Base-by-base conservation (phyloP, 2,797 vertebrate genomes). In the Hyperoplus immaculatus region DNA sequence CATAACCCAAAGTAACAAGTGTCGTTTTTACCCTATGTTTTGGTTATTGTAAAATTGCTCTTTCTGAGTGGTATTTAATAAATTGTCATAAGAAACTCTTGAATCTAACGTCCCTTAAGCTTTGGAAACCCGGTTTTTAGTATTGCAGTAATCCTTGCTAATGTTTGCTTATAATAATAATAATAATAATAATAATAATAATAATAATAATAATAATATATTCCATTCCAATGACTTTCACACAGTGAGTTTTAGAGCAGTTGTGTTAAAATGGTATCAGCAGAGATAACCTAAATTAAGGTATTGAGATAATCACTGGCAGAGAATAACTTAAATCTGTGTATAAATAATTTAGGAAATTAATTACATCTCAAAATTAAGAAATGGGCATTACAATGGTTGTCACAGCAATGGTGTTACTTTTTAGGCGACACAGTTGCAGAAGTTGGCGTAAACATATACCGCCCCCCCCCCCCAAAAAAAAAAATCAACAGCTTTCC, bases 381-480 rank as follows among this genome's bases (percentile, higher is more conserved):
- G 38, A 81, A 54, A 16, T 61, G 14, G 63, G 13, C 21, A 13
- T 18, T 66, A 38, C 21, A 80, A 47, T 71, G 42, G 62, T 14
- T 8, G 3, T 43, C 4, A 46, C 10, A 13, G 8, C 45, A 56
- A 53, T 60, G 9, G n/a, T 54, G 16, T 57, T 29, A 51, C 8
- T 18, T 72, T 84, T 77, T 45, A 10, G 11, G 42, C 11, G 9
- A 8, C 11, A 56, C 14, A 36, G 5, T 59, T 74, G 38, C 66
- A 59, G 42, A 29, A 72, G 6, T 59, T 47, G 12, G 9, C 38
- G 55, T 59, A 75, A 77, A 79, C 12, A 82, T 75, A 18, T 53
- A 18, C 3, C 71, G 70, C 3, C 39, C 14, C 16, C 43, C 13
- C 6, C 15, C 7, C n/a, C n/a, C n/a, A 21, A 21, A 64, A 63